Base-by-base conservation (phyloP, 2,797 vertebrate species). In the Australoheros facetus region DNA sequence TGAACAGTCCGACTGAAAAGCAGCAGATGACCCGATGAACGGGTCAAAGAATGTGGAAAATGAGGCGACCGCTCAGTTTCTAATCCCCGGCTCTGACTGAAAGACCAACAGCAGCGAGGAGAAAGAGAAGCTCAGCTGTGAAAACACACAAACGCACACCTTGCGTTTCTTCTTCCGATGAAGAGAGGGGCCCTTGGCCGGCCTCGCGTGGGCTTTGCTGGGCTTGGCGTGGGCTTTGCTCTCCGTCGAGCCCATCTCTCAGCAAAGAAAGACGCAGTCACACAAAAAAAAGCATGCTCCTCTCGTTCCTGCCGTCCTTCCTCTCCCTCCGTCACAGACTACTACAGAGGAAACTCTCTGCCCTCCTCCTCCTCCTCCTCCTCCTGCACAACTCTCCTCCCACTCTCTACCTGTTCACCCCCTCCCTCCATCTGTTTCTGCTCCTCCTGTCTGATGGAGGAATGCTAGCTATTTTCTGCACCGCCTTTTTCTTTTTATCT, bases 161-260 rank as follows among this genome's bases (percentile, higher is more conserved):
- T 94, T 93, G 58, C 58, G 74, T 75, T 89, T 94, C 91, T 87
- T 94, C 89, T 76, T 90, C 71, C 60, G 56, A 14, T 19, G 75
- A 4, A 45, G 84, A 7, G 73, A 53, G 71, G 59, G 75, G 42
- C 10, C 23, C 30, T 70, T 85, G 71, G 23, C 73, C 75, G 74
- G 66, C 28, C 77, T 74, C 23, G 6, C 5, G 17, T 70, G 74
- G 45, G 81, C 28, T 85, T 82, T 92, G 71, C 48, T 56, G 58
- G 54, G 56, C 34, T 81, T 76, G 26, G 13, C 11, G 13, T 62
- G 75, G 21, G 81, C 53, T 86, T 83, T 94, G 84, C 94, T 94
- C 78, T 82, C 83, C 0, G 82, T 71, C 64, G 91, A 78, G 81
- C 94, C 94, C 94, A 95, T 95, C 60, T 77, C 34, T 74, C 3